A percentile compares a stretch with the other conserved stretches of the same genome.
phyloP scores from a whole-genome alignment of 2,888 invertebrate species.

The Cremastobaeus sp. region DNA sequence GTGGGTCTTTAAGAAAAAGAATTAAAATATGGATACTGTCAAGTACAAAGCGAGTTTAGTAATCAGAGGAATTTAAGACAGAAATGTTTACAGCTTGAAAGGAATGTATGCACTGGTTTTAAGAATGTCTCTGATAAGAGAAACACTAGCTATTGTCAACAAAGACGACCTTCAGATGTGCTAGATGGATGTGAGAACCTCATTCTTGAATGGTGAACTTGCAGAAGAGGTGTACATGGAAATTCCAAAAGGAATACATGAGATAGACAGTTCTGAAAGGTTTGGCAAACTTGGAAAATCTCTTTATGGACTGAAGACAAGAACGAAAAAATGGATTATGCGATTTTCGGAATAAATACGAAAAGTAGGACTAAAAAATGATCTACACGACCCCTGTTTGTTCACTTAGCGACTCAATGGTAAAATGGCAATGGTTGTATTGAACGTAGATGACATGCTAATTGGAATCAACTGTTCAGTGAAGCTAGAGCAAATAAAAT shows the following conservation, averaged over 20 bases:
- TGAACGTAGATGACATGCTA: conserved; percentile 61
- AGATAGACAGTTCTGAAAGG: too few relatives aligned
- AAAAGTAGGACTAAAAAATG: conserved; percentile 54
- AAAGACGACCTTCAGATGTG: conserved; percentile 39
- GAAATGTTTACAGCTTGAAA: too few relatives aligned
- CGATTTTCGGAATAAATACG: conserved; percentile 54
- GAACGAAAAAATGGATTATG: conserved; percentile 59
- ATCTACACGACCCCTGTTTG: conserved; percentile 57
- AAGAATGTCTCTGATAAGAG: conserved; percentile 50
- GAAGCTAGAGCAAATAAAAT: conserved; percentile 44
- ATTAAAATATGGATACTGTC: conserved; percentile 42
- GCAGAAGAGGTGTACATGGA: too few relatives aligned
- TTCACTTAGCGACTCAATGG: conserved; percentile 48
- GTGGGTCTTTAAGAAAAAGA: conserved; percentile 53
- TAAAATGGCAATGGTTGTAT: conserved; percentile 46
- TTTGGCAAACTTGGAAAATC: conserved; percentile 61
- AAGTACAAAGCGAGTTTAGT: too few relatives aligned
- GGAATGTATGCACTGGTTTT: conserved; percentile 62
- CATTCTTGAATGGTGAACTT: conserved; percentile 53
- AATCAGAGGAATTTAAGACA: too few relatives aligned
- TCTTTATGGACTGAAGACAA: conserved; percentile 53
- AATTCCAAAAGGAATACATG: too few relatives aligned
- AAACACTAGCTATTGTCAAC: too few relatives aligned
- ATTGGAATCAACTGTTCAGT: conserved; percentile 52
- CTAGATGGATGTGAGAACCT: conserved; percentile 60